A percentile compares a stretch with the other conserved stretches of the same genome.
phyloP scores from a whole-genome alignment of 2,888 invertebrate species.

The Acronicta aceris region DNA sequence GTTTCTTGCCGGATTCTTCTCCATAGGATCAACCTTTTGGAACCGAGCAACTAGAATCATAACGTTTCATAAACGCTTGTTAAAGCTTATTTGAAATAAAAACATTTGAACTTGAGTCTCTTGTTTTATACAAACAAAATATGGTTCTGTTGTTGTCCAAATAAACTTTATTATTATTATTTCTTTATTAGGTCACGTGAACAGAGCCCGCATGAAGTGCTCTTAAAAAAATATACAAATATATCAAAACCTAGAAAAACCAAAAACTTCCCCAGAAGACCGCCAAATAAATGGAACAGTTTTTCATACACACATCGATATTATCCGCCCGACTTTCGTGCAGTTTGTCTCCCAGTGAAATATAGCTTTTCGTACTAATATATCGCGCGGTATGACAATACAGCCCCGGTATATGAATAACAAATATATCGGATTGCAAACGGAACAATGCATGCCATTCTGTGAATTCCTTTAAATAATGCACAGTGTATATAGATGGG shows the following conservation, averaged over 20 bases:
- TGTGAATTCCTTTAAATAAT: slow-evolving; percentile 31
- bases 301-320: slow-evolving; percentile 33
- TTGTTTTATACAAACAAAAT: too few species aligned
- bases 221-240: background rate
- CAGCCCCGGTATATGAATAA: slow-evolving; percentile 63
- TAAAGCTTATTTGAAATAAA: too few species aligned
- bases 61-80: too few species aligned
- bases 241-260: slow-evolving; percentile 3
- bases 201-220: too few species aligned
- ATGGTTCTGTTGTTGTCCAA: too few species aligned
- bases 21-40: too few species aligned
- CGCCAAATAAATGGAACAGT: slow-evolving; percentile 31
- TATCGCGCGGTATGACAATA: slow-evolving; percentile 40
- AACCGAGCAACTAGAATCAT: too few species aligned
- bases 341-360: slow-evolving; percentile 48
- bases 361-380: slow-evolving; percentile 39
- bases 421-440: slow-evolving; percentile 64
- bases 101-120: too few species aligned
- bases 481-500: slow-evolving; percentile 12
- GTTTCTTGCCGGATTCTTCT: too few species aligned
- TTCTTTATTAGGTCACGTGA: too few species aligned
- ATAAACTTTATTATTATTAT: too few species aligned
- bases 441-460: slow-evolving; percentile 36
- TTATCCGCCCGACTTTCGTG: slow-evolving; percentile 38
- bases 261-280: slow-evolving; percentile 6